Conservation (phyloP, 2,888 invertebrate genomes). For the Agrotis ipsilon region DNA sequence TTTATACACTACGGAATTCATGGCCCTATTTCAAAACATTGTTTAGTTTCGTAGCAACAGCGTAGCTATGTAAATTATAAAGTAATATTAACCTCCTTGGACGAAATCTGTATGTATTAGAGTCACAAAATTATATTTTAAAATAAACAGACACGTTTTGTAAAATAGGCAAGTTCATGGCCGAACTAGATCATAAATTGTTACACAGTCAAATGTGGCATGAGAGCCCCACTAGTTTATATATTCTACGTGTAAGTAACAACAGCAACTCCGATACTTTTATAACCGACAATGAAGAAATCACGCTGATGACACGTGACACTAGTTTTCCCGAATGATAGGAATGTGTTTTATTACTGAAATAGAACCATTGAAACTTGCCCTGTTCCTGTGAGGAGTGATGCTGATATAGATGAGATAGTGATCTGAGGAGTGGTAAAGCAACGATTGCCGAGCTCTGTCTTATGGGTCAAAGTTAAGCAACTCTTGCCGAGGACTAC, state of each 20-base stretch:
- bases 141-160: constrained; percentile 51
- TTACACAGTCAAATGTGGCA: constrained; percentile 15
- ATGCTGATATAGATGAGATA: no score
- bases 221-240: neutral
- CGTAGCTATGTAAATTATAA: constrained; percentile 46
- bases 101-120: constrained; percentile 25
- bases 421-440: no score
- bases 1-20: constrained; percentile 37
- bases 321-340: no score
- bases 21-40: constrained; percentile 27
- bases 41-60: constrained; percentile 46
- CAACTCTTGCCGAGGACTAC: no score
- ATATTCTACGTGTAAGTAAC: no score
- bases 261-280: neutral
- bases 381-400: no score
- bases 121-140: constrained; percentile 36
- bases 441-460: no score
- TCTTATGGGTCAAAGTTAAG: no score
- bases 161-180: constrained; percentile 63
- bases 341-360: no score
- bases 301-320: no score
- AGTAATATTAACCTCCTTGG: constrained; percentile 53
- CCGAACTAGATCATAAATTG: constrained; percentile 44
- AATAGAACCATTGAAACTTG: no score
- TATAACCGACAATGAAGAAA: no score